Evolutionary conservation across 2,113 vertebrate genomes (phyloP).

Genomic region (Chloebia gouldiae): DNA sequence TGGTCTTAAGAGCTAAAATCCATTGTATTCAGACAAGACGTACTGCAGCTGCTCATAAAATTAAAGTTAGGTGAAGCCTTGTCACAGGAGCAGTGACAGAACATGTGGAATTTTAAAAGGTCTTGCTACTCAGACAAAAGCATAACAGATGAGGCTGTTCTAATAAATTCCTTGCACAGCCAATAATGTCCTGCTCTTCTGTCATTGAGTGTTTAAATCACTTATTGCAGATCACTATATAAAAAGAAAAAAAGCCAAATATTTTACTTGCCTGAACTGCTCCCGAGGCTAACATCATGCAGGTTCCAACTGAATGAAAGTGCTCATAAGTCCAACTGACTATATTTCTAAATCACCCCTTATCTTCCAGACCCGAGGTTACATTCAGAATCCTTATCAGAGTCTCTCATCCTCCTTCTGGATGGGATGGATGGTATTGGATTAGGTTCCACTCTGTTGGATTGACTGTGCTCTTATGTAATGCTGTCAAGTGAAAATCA

Average conservation of each 20-base stretch:
- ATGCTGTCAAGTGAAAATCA: background rate
- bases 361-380: background rate
- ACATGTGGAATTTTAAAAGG: background rate
- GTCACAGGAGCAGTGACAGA: background rate
- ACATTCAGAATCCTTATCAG: background rate
- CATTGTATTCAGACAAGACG: background rate
- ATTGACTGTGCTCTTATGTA: slow-evolving; percentile 2
- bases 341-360: background rate
- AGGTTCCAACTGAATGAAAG: background rate
- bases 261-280: background rate
- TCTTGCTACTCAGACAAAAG: background rate
- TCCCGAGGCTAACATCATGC: rapidly evolving
- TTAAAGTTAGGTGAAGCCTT: background rate
- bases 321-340: background rate
- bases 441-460: background rate
- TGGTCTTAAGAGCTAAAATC: background rate
- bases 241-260: background rate
- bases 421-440: background rate
- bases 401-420: background rate
- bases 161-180: background rate
- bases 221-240: background rate
- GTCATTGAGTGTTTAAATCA: background rate
- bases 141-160: background rate
- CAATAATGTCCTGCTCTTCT: background rate
- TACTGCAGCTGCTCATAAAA: background rate